Base-by-base conservation (phyloP, 2,113 vertebrate species). In the Microtus oregoni region DNA sequence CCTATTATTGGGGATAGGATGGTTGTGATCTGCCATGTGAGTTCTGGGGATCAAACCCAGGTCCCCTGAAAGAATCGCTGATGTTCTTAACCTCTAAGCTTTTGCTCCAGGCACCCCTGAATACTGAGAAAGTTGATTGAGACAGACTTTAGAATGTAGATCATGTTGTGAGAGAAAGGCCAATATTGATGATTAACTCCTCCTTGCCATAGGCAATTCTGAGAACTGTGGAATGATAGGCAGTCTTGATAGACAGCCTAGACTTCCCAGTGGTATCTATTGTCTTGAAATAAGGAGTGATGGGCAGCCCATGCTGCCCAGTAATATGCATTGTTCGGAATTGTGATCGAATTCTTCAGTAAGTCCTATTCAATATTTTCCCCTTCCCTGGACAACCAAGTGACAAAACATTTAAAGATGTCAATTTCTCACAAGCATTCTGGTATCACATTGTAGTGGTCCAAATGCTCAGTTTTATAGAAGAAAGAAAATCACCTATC, bases 331-430 rank as follows among this genome's bases (percentile, higher is more conserved):
- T 44, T 52, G 2, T 95, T 94, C 86, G 17, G 30, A 61, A 92
- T 14, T 1, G 5, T 85, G 65, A 88, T 8, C 14, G 72, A 93
- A 76, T 95, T 65, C 38, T 77, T 61, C 20, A 81, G 72, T 13
- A 76, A 93, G 32, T 41, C 89, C 4, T 47, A 38, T 20, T 96
- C 65, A 61, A 65, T 95, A 44, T 73, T 79, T 81, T 24, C 28
- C 82, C 67, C 52, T 94, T 94, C 55, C n/a, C 47, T 73, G 68
- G 35, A 85, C 55, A 85, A 63, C 44, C 83, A 88, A 68, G 50
- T 78, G 89, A 86, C 28, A 83, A 90, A 90, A 87, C 26, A 83
- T 73, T 95, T 92, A 44, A 41, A 86, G n/a, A 52, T 63, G 8
- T 52, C 92, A 32, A 11, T 79, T 94, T 20, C 50, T 81, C 26